Percentiles rank a stretch among this genome's conserved stretches.
phyloP scores from a whole-genome alignment of 2,113 vertebrate genomes.

The Neodon shergylaensis region DNA sequence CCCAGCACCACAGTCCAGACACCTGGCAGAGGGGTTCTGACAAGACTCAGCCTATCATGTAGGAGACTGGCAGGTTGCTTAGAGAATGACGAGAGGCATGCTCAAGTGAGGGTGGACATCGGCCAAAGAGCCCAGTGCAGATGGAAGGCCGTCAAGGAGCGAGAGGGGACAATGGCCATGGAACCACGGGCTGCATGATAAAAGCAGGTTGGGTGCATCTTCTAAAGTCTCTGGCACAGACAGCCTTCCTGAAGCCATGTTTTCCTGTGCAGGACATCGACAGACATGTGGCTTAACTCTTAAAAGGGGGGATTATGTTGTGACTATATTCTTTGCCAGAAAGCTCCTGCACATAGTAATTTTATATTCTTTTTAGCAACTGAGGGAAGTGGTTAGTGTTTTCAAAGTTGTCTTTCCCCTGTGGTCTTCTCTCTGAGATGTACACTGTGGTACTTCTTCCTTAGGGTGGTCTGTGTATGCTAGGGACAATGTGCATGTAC shows the following conservation, averaged over 20 bases:
- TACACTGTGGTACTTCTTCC: not conserved
- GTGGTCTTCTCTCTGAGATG: not conserved
- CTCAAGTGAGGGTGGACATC: not conserved
- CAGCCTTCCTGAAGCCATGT: not conserved
- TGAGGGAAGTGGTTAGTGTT: not conserved
- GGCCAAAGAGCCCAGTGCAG: not conserved
- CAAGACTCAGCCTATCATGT: not conserved
- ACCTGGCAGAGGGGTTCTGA: not conserved
- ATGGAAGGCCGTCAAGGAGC: not conserved
- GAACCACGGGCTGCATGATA: no score
- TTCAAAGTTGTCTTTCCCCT: not conserved
- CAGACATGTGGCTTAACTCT: not conserved
- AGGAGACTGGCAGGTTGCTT: not conserved
- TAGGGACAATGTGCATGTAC: not conserved
- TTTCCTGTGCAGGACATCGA: not conserved
- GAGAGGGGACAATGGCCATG: not conserved
- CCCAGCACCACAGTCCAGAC: not conserved
- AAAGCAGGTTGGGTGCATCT: not conserved
- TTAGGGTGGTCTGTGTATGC: not conserved
- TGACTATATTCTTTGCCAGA: not conserved
- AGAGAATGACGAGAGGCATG: not conserved
- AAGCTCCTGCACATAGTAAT: not conserved
- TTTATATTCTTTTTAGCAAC: not conserved
- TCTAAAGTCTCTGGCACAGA: not conserved
- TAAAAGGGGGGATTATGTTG: no score